A percentile compares a stretch with the other conserved stretches of the same genome.
Conservation (phyloP, 2,113 vertebrate genomes). For the Calyptomena viridis region DNA sequence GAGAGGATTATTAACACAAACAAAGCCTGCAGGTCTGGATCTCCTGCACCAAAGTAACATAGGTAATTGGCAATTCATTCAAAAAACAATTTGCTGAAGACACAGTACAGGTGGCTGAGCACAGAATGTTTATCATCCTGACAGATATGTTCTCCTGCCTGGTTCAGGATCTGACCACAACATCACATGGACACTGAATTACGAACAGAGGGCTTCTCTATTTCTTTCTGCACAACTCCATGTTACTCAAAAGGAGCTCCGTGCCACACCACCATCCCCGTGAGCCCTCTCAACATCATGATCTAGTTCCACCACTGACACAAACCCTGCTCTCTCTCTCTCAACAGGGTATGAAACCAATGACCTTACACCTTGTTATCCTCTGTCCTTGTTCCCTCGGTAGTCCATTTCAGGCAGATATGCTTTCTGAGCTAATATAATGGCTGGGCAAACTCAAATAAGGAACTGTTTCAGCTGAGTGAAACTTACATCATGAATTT, state of each 20-base stretch:
- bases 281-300: background rate
- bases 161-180: background rate
- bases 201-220: background rate
- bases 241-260: rapidly evolving
- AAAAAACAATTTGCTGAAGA: background rate
- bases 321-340: background rate
- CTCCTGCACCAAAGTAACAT: background rate
- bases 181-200: background rate
- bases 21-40: background rate
- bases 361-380: background rate
- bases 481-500: background rate
- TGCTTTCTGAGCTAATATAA: background rate
- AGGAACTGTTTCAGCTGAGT: background rate
- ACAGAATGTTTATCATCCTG: background rate
- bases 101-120: background rate
- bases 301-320: background rate
- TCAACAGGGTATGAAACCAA: background rate
- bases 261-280: rapidly evolving
- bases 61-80: background rate
- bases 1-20: background rate
- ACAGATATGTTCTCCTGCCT: background rate
- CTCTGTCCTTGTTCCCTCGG: background rate
- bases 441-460: background rate
- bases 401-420: background rate
- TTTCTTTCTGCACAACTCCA: rapidly evolving